Evolutionary conservation across 23 tunicate species (phyloP).

Genomic region (Halocynthia aurantium): DNA sequence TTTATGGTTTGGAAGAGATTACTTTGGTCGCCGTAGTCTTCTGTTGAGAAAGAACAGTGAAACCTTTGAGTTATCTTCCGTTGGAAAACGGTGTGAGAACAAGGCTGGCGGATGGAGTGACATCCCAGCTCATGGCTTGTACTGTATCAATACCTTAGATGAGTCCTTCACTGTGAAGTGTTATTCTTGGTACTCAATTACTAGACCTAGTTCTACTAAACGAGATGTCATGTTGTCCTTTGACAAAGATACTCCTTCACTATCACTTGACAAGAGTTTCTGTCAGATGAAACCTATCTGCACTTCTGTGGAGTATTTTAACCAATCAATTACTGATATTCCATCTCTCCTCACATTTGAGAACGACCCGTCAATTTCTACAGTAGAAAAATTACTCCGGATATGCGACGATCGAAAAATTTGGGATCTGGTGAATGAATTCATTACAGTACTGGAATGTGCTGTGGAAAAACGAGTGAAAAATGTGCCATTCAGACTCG

Average conservation of each 20-base stretch:
- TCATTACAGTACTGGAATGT: constrained; percentile 19
- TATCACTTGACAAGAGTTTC: no score
- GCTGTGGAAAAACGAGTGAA: constrained; percentile 43
- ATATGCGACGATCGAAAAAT: constrained; percentile 14
- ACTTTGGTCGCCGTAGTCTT: constrained; percentile 80
- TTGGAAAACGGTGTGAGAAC: background rate
- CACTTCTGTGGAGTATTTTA: no score
- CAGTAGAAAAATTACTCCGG: constrained; percentile 9
- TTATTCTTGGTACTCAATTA: constrained; percentile 44
- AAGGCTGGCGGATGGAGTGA: constrained; percentile 38
- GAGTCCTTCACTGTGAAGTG: background rate
- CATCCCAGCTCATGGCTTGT: constrained; percentile 49
- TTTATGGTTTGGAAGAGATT: constrained; percentile 79
- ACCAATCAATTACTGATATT: no score
- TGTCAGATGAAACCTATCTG: no score
- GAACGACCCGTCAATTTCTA: no score
- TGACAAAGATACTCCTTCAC: background rate
- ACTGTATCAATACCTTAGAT: background rate
- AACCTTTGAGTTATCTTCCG: constrained; percentile 20
- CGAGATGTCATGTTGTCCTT: background rate
- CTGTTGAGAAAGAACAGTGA: constrained; percentile 10
- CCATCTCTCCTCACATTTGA: no score
- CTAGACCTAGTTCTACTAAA: constrained; percentile 4
- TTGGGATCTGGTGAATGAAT: constrained; percentile 24
- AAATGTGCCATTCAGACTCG: constrained; percentile 4